These are phyloP conservation scores for Erannis defoliaria DNA, from an alignment of 2,888 invertebrate genomes.

Conservation along the genomic window DNA sequence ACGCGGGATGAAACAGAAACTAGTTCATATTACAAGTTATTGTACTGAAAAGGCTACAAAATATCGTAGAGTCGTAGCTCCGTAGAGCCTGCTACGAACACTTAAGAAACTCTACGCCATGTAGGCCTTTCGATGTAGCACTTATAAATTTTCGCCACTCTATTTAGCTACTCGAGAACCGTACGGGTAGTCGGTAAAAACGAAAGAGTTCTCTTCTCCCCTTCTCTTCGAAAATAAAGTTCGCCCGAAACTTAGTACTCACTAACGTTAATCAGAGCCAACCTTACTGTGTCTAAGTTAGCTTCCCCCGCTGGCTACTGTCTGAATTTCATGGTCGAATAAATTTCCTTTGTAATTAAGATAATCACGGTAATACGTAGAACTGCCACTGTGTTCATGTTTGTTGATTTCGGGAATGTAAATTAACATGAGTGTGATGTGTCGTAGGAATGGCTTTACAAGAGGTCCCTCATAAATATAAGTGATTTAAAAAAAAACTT, in stretches of 20 bases:
- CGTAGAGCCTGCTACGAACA: conserved; percentile 1
- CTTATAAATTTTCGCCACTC: too few relatives aligned
- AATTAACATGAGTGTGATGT: not conserved
- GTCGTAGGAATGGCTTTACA: not conserved
- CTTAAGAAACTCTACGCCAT: not conserved
- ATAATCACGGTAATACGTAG: conserved; percentile 2
- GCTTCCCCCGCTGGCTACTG: conserved; percentile 3
- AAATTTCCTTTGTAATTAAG: conserved; percentile 11
- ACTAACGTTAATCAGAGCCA: not conserved
- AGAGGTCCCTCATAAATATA: too few relatives aligned
- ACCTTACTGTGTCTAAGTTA: conserved; percentile 11
- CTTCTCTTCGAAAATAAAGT: not conserved
- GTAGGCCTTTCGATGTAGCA: not conserved
- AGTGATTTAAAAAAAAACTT: too few relatives aligned
- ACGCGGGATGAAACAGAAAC: too few relatives aligned
- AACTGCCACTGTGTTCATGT: not conserved
- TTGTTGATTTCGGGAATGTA: not conserved
- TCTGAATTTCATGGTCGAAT: conserved; percentile 10
- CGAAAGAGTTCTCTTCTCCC: too few relatives aligned
- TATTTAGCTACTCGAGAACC: too few relatives aligned
- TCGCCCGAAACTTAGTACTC: not conserved
- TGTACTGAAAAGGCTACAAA: not conserved
- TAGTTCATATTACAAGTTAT: too few relatives aligned
- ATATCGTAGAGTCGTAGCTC: conserved; percentile 1
- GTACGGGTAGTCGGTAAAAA: too few relatives aligned